Base-by-base conservation (phyloP, 2,888 invertebrate genomes). In the Anagyrus pseudococci region DNA sequence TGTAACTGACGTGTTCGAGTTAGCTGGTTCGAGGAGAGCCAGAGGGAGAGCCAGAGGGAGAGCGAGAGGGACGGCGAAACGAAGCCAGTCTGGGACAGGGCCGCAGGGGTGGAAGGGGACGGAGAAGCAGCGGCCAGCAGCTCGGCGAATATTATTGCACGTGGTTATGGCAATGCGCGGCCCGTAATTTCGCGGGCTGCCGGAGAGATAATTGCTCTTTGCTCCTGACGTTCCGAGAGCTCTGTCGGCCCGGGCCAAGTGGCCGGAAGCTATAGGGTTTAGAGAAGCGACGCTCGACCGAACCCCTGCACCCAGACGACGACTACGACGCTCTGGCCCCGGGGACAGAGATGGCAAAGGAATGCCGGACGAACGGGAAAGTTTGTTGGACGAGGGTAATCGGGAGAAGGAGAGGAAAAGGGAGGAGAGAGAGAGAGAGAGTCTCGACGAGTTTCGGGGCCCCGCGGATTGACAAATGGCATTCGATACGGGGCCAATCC, bases 191-290 rank as follows among this genome's bases (percentile, higher is more conserved):
- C 61, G 66, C 58, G 62, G 69, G 50, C 62, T 62, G 58, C 58
- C 60, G 52, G 65, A 64, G 61, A 67, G 67, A 69, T 72, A 71
- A 72, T 71, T 69, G 69, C 67, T 64, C 69, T 72, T 71, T 72
- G 71, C 72, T 69, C 46, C 66, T 71, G 72, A 72, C 72, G 68
- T 70, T 58, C 62, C 58, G 37, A 19, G 26, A n/a, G n/a, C n/a
- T n/a, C 4, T 15, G 25, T 29, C 19, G 49, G 26, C 40, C 17
- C 52, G n/a, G 15, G 3, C 23, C 41, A 52, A 52, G 29, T n/a
- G 37, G 40, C 10, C 15, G 37, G 15, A 23, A 25, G 26, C 33
- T 46, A 55, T n/a, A 43, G 62, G 54, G 37, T n/a, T 25, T 4
- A 20, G 48, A 53, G 23, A 7, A n/a, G n/a, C n/a, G n/a, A n/a